Evolutionary conservation across 2,113 vertebrate species (phyloP), one percentile per base, ranked within the genome.

Genomic region (Pitta sordida): DNA sequence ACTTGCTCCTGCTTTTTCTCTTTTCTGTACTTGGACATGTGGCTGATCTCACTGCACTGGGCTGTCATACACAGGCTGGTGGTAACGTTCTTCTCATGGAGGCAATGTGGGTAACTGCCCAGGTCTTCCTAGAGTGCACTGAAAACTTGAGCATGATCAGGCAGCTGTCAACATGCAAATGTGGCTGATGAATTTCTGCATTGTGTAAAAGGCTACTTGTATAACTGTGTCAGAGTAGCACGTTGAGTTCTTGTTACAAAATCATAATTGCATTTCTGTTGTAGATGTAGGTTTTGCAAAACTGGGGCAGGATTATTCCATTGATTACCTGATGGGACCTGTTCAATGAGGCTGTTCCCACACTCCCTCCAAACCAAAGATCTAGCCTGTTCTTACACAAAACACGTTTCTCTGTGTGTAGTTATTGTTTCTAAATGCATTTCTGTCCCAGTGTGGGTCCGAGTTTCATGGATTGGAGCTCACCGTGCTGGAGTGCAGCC

Each of bases 291-390:
- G 63, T 74, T 90, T 85, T 85, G 84, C 74, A 91, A 93, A 94
- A 82, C 7, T 68, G 62, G 86, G 84, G 81, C 91, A 89, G 83
- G 90, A 46, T 95, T 76, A 69, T 82, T 84, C 65, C 59, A 78
- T 84, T 43, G 86, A 88, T 93, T 78, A 94, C 91, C 69, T 84
- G 89, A 81, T 82, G 77, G 44, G 77, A 82, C 86, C 79, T 86
- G 64, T 88, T 77, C 13, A 30, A 43, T 1, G 0, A 62, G 68
- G 27, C 49, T 24, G 24, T 91, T 96, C 71, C n/a, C 58, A 80
- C 75, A 85, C 53, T 91, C 15, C 24, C 22, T 92, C 64, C 73
- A 77, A 41, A 65, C 34, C 49, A 46, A 64, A 64, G 82, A 84
- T 77, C 34, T 24, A 78, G 34, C 60, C 69, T 36, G 32, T 75